A percentile compares a stretch with the other conserved stretches of the same genome.
Evolutionary conservation across 2,888 invertebrate species (phyloP).

Genomic region (Seira sanloemensis): DNA sequence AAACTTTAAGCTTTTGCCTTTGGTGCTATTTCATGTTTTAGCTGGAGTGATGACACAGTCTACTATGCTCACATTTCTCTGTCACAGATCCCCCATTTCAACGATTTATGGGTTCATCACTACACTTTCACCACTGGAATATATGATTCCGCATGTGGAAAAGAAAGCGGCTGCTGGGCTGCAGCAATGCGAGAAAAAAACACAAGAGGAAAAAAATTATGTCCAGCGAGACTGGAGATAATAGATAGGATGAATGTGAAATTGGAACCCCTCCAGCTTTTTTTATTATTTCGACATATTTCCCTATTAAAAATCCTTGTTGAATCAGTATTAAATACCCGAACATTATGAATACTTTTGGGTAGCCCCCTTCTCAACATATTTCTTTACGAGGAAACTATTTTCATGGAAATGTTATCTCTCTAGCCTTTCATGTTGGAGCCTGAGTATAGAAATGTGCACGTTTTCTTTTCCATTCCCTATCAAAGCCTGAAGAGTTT

Average conservation of each 20-base stretch:
- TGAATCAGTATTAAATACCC: neutral
- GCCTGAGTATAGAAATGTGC: neutral
- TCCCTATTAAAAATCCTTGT: conserved; percentile 33
- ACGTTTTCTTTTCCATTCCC: neutral
- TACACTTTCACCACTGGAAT: conserved; percentile 22
- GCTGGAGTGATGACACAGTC: neutral
- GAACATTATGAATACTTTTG: neutral
- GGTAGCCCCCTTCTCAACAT: neutral
- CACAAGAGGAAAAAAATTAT: conserved; percentile 18
- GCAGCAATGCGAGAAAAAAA: conserved; percentile 18
- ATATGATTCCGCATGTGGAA: no score
- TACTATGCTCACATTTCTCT: neutral
- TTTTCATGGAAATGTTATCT: neutral
- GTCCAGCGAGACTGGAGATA: conserved; percentile 31
- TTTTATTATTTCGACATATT: conserved; percentile 42
- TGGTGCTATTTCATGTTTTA: neutral
- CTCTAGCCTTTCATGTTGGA: neutral
- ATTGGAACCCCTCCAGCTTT: conserved; percentile 48
- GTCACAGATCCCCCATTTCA: conserved; percentile 26
- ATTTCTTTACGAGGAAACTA: neutral
- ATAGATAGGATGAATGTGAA: conserved; percentile 23
- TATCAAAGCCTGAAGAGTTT: neutral
- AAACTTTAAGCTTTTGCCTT: neutral
- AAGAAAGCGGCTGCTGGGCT: neutral
- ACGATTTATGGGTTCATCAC: conserved; percentile 34